These are phyloP conservation scores for Drosophila repleta DNA, from an alignment of 1,140 invertebrate genomes.

Conservation along the genomic window DNA sequence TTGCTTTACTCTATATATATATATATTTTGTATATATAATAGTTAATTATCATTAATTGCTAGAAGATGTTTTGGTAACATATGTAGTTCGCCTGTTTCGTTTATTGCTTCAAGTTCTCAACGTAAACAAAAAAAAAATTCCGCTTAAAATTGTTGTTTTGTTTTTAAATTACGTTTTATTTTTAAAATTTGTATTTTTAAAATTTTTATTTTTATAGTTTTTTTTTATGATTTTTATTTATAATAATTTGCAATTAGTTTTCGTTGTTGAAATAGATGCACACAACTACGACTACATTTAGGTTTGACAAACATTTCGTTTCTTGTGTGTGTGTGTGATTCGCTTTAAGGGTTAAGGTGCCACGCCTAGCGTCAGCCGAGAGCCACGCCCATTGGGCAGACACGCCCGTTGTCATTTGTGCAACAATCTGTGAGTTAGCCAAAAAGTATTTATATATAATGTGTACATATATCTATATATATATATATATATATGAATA, in stretches of 20 bases:
- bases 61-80: too few relatives aligned
- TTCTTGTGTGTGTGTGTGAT: slow-evolving; percentile 4
- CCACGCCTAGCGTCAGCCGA: slow-evolving; percentile 23
- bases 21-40: not conserved
- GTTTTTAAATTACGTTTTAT: slow-evolving; percentile 20
- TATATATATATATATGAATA: slow-evolving; percentile 34
- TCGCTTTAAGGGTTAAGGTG: slow-evolving; percentile 3
- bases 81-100: slow-evolving; percentile 22
- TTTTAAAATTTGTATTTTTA: slow-evolving; percentile 12
- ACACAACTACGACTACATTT: slow-evolving; percentile 62
- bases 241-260: slow-evolving; percentile 59
- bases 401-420: slow-evolving; percentile 64
- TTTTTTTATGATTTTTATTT: slow-evolving; percentile 21
- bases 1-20: slow-evolving; percentile 22
- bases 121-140: slow-evolving; percentile 7
- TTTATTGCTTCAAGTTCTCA: slow-evolving; percentile 49
- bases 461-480: not conserved
- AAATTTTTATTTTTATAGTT: slow-evolving; percentile 15
- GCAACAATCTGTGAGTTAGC: slow-evolving; percentile 68
- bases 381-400: slow-evolving; percentile 28
- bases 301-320: slow-evolving; percentile 42
- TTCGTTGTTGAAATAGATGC: slow-evolving; percentile 70
- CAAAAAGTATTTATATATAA: slow-evolving; percentile 43
- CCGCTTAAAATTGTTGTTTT: slow-evolving; percentile 17
- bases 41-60: slow-evolving; percentile 56